Evolutionary conservation across 2,113 vertebrate species (phyloP).

Genomic region (Ailurus styani): DNA sequence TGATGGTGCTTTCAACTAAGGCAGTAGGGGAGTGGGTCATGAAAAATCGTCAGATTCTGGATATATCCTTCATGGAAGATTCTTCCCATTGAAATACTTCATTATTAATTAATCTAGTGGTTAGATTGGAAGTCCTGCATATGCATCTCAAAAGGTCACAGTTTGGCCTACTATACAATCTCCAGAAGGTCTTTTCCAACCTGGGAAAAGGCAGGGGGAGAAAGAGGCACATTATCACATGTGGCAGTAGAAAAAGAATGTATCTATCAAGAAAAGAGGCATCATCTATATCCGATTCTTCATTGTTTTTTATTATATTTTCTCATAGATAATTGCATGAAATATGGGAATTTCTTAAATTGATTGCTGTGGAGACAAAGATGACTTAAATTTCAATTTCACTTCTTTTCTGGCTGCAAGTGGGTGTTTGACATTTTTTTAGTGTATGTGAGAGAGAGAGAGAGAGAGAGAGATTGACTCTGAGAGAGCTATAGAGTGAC

Average conservation of each 20-base stretch:
- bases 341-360: neutral
- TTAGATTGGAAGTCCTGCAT: neutral
- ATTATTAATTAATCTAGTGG: neutral
- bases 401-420: neutral
- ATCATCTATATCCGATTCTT: neutral
- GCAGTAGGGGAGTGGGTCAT: neutral
- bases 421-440: constrained; percentile 37
- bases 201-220: neutral
- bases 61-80: neutral
- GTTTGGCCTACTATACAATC: neutral
- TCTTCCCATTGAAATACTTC: neutral
- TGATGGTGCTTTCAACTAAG: neutral
- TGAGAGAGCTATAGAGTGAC: neutral
- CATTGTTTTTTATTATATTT: neutral
- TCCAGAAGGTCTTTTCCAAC: neutral
- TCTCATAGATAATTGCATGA: neutral
- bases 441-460: neutral
- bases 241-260: neutral
- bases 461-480: neutral
- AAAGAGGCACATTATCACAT: neutral
- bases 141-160: neutral
- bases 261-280: neutral
- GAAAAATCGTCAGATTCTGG: neutral
- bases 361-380: neutral
- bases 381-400: constrained; percentile 11